Conservation (phyloP, 2,797 vertebrate species). For the Tadarida brasiliensis region DNA sequence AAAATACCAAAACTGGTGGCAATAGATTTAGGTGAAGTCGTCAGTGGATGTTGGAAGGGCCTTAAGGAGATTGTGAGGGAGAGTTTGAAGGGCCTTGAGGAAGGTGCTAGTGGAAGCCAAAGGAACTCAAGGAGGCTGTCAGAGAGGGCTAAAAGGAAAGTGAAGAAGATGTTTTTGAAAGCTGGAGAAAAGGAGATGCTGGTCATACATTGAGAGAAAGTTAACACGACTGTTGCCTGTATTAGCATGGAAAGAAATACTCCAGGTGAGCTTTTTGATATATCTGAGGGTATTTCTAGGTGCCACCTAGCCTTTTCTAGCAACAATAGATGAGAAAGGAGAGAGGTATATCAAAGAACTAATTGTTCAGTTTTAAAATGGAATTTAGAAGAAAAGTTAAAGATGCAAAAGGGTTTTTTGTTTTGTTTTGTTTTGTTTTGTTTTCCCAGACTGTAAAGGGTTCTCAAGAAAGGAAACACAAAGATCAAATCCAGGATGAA, state of each 20-base stretch:
- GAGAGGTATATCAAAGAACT: neutral
- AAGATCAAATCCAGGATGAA: neutral
- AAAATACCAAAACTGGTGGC: neutral
- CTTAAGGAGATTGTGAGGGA: neutral
- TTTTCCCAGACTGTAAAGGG: neutral
- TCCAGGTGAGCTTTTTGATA: neutral
- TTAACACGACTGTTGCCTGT: neutral
- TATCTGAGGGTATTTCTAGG: neutral
- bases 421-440: neutral
- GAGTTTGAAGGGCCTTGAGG: neutral
- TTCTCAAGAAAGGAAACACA: neutral
- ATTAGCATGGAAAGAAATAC: neutral
- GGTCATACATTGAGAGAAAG: neutral
- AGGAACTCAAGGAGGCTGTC: neutral
- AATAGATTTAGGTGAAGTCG: neutral
- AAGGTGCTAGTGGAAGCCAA: neutral
- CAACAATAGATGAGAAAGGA: neutral
- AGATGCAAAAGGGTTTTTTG: neutral
- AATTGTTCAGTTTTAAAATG: neutral
- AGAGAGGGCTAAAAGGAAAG: neutral
- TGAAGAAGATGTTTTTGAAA: neutral
- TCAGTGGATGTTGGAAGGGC: neutral
- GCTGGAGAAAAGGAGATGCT: neutral
- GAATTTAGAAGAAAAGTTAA: conserved; percentile 1
- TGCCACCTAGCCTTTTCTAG: neutral